Evolutionary conservation across 2,888 invertebrate genomes (phyloP).

Genomic region (Teinopalpus imperialis): DNA sequence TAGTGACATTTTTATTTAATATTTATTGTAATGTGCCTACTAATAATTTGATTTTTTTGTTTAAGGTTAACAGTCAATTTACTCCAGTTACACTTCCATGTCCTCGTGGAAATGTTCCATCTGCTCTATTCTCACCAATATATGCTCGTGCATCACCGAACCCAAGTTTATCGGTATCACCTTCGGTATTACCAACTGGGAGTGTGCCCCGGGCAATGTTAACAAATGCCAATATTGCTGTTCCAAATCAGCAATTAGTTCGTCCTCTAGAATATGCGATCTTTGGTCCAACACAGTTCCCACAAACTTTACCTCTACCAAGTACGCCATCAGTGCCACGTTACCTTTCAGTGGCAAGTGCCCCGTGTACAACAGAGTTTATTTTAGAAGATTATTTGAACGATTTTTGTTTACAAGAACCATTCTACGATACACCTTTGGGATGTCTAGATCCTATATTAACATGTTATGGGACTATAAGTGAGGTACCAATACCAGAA

Average conservation of each 20-base stretch:
- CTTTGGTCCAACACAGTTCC: neutral
- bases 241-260: neutral
- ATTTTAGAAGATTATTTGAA: conserved; percentile 11
- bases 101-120: conserved; percentile 2
- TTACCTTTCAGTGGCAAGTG: neutral
- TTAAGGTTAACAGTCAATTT: conserved; percentile 19
- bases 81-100: conserved; percentile 13
- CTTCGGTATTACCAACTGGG: neutral
- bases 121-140: neutral
- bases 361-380: conserved; percentile 15
- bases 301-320: conserved; percentile 3
- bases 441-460: conserved; percentile 35
- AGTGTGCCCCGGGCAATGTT: neutral
- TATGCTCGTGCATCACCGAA: conserved; percentile 6
- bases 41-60: neutral
- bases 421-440: conserved; percentile 22
- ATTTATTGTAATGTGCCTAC: too few species aligned
- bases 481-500: conserved; percentile 26
- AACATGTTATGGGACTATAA: conserved; percentile 27
- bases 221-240: conserved; percentile 4
- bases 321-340: neutral
- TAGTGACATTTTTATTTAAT: too few species aligned
- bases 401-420: conserved; percentile 14
- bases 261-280: conserved; percentile 17
- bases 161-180: neutral